phyloP scores from a whole-genome alignment of 2,888 invertebrate genomes.

The Phyllotreta cruciferae region DNA sequence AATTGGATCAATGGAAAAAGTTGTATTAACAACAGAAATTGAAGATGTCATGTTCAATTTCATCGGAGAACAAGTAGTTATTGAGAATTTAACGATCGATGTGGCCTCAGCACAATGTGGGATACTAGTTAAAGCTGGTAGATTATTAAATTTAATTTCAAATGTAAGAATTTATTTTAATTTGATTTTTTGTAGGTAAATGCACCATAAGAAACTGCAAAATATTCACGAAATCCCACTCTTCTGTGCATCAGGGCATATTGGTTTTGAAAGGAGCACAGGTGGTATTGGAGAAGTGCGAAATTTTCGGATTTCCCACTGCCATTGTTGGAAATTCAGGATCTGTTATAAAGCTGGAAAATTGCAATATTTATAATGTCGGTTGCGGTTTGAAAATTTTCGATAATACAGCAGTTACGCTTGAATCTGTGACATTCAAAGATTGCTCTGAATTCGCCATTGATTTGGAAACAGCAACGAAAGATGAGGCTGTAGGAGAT shows the following conservation, averaged over 20 bases:
- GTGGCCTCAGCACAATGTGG: conserved; percentile 63
- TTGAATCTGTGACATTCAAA: conserved; percentile 56
- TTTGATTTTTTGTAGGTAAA: conserved; percentile 53
- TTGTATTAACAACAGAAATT: conserved; percentile 58
- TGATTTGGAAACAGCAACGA: conserved; percentile 60
- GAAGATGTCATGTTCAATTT: conserved; percentile 65
- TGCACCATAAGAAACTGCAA: conserved; percentile 62
- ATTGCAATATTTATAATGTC: conserved; percentile 53
- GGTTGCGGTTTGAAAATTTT: conserved; percentile 58
- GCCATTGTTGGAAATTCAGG: conserved; percentile 61
- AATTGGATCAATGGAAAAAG: conserved; percentile 45
- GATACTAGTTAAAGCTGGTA: conserved; percentile 58
- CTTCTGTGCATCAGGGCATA: conserved; percentile 65
- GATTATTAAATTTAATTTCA: background rate
- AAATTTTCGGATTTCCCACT: conserved; percentile 63
- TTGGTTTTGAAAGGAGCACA: conserved; percentile 61
- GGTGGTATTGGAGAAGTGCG: conserved; percentile 61
- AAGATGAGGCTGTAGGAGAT: conserved; percentile 46
- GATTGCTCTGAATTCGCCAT: conserved; percentile 63
- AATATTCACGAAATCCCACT: conserved; percentile 62
- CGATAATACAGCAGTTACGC: conserved; percentile 57
- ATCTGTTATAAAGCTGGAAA: conserved; percentile 56
- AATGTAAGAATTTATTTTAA: conserved; percentile 32
- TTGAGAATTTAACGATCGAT: conserved; percentile 66
- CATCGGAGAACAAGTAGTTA: conserved; percentile 60